Evolutionary conservation across 2,888 invertebrate species (phyloP).

Genomic region (Oscheius sp.): DNA sequence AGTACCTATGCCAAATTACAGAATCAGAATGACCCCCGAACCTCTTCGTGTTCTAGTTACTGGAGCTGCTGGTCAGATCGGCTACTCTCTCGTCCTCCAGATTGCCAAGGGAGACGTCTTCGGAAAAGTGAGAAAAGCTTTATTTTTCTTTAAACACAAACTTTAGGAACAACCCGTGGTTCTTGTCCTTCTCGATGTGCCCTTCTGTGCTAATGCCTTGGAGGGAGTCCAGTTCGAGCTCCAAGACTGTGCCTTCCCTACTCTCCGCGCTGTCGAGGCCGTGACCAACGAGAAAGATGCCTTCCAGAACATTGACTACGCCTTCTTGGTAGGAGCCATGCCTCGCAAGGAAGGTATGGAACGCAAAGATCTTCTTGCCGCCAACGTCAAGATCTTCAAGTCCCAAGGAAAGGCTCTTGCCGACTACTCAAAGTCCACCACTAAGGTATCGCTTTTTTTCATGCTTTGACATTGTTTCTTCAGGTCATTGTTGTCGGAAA

Average conservation of each 20-base stretch:
- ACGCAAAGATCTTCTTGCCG: conserved; percentile 93
- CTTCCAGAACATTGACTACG: conserved; percentile 95
- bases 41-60: conserved; percentile 81
- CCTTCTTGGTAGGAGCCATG: conserved; percentile 97
- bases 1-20: no score
- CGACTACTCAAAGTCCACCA: conserved; percentile 88
- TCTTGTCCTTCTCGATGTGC: conserved; percentile 92
- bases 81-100: conserved; percentile 93
- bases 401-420: conserved; percentile 93
- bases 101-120: conserved; percentile 81
- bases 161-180: conserved; percentile 79
- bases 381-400: conserved; percentile 98
- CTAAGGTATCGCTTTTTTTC: conserved; percentile 80
- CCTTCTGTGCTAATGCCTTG: conserved; percentile 94
- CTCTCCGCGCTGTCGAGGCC: conserved; percentile 86
- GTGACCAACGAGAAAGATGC: conserved; percentile 89
- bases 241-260: conserved; percentile 91
- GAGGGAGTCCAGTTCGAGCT: conserved; percentile 98
- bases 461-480: conserved; percentile 21
- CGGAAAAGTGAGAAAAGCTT: conserved; percentile 48
- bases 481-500: conserved; percentile 92
- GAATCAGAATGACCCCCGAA: conserved; percentile 41
- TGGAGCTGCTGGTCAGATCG: conserved; percentile 99
- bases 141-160: conserved; percentile 4
- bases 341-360: conserved; percentile 98